A percentile compares a stretch with the other conserved stretches of the same genome.
Conservation (phyloP, 2,797 vertebrate genomes). For the Staurois parvus region DNA sequence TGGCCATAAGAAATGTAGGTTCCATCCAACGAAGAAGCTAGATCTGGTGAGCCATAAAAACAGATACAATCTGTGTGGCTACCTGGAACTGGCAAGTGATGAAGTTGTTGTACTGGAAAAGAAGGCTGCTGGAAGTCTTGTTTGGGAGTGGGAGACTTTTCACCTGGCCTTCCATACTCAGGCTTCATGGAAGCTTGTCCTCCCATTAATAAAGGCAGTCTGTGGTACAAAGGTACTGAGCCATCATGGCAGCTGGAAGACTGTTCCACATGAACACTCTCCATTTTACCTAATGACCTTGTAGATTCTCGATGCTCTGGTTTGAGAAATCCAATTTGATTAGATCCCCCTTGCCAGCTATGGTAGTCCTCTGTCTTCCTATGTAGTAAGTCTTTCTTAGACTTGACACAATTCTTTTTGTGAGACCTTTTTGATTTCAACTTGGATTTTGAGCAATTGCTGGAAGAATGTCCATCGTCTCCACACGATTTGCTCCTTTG, state of each 20-base stretch:
- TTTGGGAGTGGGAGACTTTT: conserved; percentile 88
- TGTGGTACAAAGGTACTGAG: conserved; percentile 87
- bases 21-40: conserved; percentile 70
- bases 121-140: conserved; percentile 88
- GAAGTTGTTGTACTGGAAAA: conserved; percentile 79
- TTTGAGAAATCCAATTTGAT: conserved; percentile 63
- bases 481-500: conserved; percentile 72
- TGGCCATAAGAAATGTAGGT: conserved; percentile 80
- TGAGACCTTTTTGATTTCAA: conserved; percentile 75
- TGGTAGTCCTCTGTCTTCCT: conserved; percentile 67
- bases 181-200: conserved; percentile 87
- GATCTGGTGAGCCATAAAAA: conserved; percentile 73
- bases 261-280: conserved; percentile 71
- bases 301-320: conserved; percentile 69
- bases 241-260: conserved; percentile 86
- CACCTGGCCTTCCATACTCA: conserved; percentile 86
- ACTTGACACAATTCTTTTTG: conserved; percentile 75
- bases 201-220: conserved; percentile 91
- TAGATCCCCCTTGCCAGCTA: conserved; percentile 64
- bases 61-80: conserved; percentile 77
- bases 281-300: conserved; percentile 49
- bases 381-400: conserved; percentile 71
- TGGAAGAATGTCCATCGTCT: conserved; percentile 72
- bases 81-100: conserved; percentile 77
- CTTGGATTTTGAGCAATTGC: conserved; percentile 69